Conservation (phyloP, 2,888 invertebrate genomes). For the Cepaea hortensis region DNA sequence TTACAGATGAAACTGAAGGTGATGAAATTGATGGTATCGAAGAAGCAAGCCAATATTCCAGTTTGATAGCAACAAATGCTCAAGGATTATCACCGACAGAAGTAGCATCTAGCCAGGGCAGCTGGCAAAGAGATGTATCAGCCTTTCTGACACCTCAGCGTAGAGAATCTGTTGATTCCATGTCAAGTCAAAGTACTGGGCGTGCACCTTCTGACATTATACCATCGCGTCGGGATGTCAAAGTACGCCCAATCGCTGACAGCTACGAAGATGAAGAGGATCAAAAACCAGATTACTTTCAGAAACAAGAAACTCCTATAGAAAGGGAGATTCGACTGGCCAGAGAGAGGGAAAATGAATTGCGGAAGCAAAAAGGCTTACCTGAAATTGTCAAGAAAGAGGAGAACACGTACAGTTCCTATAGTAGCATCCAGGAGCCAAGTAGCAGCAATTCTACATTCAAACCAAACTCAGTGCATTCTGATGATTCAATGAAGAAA, state of each 20-base stretch:
- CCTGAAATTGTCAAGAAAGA: slow-evolving; percentile 55
- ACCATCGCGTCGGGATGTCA: slow-evolving; percentile 41
- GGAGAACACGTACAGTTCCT: slow-evolving; percentile 36
- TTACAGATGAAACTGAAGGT: slow-evolving; percentile 7
- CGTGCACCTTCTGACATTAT: slow-evolving; percentile 48
- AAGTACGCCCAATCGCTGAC: slow-evolving; percentile 24
- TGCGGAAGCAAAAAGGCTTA: slow-evolving; percentile 73
- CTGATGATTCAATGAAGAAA: slow-evolving; percentile 66
- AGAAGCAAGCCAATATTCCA: slow-evolving; percentile 14
- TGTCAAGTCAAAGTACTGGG: slow-evolving; percentile 61
- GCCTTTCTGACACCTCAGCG: slow-evolving; percentile 56
- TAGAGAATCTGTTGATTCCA: slow-evolving; percentile 58
- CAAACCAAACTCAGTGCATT: slow-evolving; percentile 26
- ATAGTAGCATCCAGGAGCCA: slow-evolving; percentile 26
- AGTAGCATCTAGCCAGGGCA: slow-evolving; percentile 37
- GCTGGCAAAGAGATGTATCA: slow-evolving; percentile 63
- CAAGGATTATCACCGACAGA: not conserved
- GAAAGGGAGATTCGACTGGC: slow-evolving; percentile 79
- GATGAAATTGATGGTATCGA: slow-evolving; percentile 26
- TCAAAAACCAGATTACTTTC: slow-evolving; percentile 44
- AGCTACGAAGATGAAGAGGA: slow-evolving; percentile 41
- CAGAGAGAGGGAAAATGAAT: slow-evolving; percentile 78
- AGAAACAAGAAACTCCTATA: slow-evolving; percentile 77
- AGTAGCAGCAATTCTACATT: not conserved
- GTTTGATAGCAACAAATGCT: not conserved